Evolutionary conservation across 2,888 invertebrate genomes (phyloP).

Genomic region (Ophion costatus): DNA sequence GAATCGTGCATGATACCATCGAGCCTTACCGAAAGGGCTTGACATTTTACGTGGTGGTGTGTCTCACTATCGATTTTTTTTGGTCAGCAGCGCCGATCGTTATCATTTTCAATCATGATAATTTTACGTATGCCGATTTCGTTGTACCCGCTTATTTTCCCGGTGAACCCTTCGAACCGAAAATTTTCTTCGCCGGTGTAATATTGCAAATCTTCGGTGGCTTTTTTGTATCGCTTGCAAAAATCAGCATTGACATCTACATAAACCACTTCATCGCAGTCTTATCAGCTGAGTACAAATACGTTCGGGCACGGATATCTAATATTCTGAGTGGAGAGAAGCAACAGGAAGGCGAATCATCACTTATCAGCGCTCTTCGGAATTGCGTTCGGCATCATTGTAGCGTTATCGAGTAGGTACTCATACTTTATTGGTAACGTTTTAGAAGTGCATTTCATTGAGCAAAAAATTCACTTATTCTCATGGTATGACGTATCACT

Average conservation of each 20-base stretch:
- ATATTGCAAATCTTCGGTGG: slow-evolving; percentile 56
- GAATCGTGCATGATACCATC: slow-evolving; percentile 37
- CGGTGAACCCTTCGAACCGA: slow-evolving; percentile 63
- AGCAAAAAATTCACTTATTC: no score
- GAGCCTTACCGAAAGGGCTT: slow-evolving; percentile 65
- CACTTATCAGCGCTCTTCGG: slow-evolving; percentile 42
- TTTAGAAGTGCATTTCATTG: neutral
- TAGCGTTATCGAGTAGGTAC: slow-evolving; percentile 44
- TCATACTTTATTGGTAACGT: neutral
- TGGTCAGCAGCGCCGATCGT: slow-evolving; percentile 67
- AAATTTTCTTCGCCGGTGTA: slow-evolving; percentile 61
- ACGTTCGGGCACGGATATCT: slow-evolving; percentile 60
- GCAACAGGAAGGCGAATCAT: slow-evolving; percentile 13
- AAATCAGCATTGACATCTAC: slow-evolving; percentile 71
- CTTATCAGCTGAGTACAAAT: slow-evolving; percentile 71
- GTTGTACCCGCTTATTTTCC: slow-evolving; percentile 64
- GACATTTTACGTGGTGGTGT: slow-evolving; percentile 65
- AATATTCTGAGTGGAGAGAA: slow-evolving; percentile 34
- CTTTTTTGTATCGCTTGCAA: slow-evolving; percentile 59
- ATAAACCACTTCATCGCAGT: slow-evolving; percentile 69
- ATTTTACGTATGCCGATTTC: slow-evolving; percentile 71
- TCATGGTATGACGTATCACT: no score
- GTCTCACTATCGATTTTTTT: slow-evolving; percentile 37
- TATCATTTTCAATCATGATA: slow-evolving; percentile 50
- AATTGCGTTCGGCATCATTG: slow-evolving; percentile 49